These are phyloP conservation scores for Synanceia verrucosa DNA, from an alignment of 2,797 vertebrate genomes.

Conservation along the genomic window DNA sequence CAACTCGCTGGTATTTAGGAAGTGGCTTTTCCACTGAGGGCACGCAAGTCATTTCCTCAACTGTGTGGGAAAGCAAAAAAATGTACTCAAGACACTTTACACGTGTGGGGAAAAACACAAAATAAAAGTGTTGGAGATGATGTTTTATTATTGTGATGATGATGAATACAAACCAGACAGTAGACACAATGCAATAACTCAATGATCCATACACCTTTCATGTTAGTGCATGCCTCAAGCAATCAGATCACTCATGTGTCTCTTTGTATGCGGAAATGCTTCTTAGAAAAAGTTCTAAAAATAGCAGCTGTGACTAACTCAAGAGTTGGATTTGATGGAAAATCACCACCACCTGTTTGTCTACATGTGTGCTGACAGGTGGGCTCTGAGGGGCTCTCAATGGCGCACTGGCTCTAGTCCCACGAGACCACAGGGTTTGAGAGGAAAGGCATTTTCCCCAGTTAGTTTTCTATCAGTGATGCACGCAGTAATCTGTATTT, in stretches of 20 bases:
- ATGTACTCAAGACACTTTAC: not conserved
- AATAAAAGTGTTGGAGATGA: not conserved
- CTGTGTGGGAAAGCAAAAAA: not conserved
- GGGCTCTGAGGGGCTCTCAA: constrained; percentile 64
- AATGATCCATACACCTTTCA: not conserved
- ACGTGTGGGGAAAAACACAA: not conserved
- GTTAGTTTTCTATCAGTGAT: constrained; percentile 2
- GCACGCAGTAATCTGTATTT: not conserved
- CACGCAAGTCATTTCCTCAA: constrained; percentile 20
- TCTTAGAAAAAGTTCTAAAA: constrained; percentile 12
- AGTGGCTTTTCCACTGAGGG: constrained; percentile 47
- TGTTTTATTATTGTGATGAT: not conserved
- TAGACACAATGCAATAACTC: not conserved
- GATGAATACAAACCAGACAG: not conserved
- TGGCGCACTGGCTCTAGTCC: constrained; percentile 45
- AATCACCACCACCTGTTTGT: constrained; percentile 68
- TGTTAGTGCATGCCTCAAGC: no score
- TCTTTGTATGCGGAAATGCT: constrained; percentile 6
- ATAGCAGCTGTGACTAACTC: constrained; percentile 25
- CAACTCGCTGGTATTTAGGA: constrained; percentile 56
- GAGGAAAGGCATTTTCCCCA: not conserved
- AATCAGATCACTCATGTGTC: not conserved
- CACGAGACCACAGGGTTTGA: constrained; percentile 47
- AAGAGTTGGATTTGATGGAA: constrained; percentile 38
- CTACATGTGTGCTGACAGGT: constrained; percentile 71